Evolutionary conservation across 2,888 invertebrate species (phyloP).

Genomic region (Pharmacophagus antenor): DNA sequence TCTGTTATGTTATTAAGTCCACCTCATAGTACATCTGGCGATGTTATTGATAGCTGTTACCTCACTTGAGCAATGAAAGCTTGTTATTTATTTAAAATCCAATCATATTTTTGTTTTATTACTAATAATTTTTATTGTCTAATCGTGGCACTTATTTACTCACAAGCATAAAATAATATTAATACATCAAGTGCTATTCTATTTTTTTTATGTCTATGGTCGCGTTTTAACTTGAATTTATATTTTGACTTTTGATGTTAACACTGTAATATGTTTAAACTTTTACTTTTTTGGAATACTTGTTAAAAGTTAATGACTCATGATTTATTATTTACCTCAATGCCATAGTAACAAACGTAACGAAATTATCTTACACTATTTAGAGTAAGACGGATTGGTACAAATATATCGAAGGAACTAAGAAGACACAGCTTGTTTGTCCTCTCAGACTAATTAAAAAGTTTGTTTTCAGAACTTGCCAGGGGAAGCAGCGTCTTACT

Average conservation of each 20-base stretch:
- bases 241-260: too few species aligned
- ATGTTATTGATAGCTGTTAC: slow-evolving; percentile 1
- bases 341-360: slow-evolving; percentile 24
- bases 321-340: slow-evolving; percentile 45
- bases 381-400: slow-evolving; percentile 51
- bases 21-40: slow-evolving; percentile 46
- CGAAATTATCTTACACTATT: slow-evolving; percentile 45
- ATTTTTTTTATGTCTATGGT: too few species aligned
- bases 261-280: too few species aligned
- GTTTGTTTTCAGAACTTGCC: slow-evolving; percentile 71
- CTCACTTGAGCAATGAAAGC: slow-evolving; percentile 1
- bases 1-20: slow-evolving; percentile 67
- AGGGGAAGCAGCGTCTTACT: slow-evolving; percentile 62
- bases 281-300: not conserved
- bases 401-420: slow-evolving; percentile 60
- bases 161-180: too few species aligned
- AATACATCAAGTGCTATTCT: too few species aligned
- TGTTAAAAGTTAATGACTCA: not conserved
- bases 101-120: not conserved
- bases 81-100: slow-evolving; percentile 1
- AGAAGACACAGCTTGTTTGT: slow-evolving; percentile 76
- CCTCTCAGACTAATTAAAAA: slow-evolving; percentile 80
- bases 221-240: too few species aligned
- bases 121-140: not conserved
- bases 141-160: not conserved